Base-by-base conservation (phyloP, 2,797 vertebrate genomes). In the Gambusia yucatana region DNA sequence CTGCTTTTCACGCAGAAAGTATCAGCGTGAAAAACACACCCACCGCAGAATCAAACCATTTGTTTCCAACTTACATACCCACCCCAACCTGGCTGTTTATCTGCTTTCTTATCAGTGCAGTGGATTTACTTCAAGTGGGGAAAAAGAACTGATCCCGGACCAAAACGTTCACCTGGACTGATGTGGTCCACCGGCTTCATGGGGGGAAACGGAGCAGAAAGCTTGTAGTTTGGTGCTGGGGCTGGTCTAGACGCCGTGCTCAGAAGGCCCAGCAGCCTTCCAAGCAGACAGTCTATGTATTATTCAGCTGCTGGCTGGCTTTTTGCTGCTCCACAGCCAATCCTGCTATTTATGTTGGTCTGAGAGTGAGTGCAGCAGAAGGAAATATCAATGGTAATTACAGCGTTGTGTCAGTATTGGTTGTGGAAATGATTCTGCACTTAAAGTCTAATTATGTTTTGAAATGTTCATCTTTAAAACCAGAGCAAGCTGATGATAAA, bases 231-330 rank as follows among this genome's bases (percentile, higher is more conserved):
- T 46, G n/a, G 50, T 75, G 65, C 76, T 48, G 75, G 75, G 55
- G 57, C 82, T 52, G 4, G 78, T 89, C 88, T 87, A 89, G 87
- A 89, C 83, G 25, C 25, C 80, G 1, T 17, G 80, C 75, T 84
- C 85, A 82, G 83, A 81, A 82, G 78, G 77, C 75, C 59, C 77
- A 70, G 77, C 77, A 80, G 81, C 83, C 88, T 84, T 81, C 36
- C 82, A 83, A 44, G 85, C 85, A 90, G 75, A 91, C 89, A 86
- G 77, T 80, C 76, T 4, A 84, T 88, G 79, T 81, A 90, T 91
- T 91, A 90, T 92, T 89, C 87, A 91, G 79, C 87, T 84, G 71
- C 84, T 86, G 89, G 85, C 82, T 82, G 84, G 47, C 16, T 47
- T 52, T 69, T 70, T 65, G 11, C 77, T 59, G 81, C 86, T 87